Conservation (phyloP, 2,797 vertebrate genomes). For the Neopelma chrysocephalum region DNA sequence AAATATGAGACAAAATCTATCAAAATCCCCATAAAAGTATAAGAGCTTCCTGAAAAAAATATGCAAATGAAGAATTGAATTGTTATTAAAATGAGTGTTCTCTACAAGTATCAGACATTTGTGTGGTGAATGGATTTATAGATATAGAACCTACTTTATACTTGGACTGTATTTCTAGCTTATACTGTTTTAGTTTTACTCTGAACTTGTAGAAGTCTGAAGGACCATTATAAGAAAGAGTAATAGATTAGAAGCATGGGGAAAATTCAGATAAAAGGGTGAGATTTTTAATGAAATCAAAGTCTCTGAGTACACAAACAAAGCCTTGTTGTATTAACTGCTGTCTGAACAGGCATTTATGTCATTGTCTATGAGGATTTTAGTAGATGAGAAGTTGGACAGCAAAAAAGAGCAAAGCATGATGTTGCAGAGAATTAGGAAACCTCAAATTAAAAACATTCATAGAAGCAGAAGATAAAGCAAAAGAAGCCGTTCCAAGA, state of each 20-base stretch:
- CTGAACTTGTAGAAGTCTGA: not conserved
- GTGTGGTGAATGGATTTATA: not conserved
- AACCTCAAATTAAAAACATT: conserved; percentile 25
- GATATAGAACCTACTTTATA: not conserved
- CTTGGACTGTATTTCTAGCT: not conserved
- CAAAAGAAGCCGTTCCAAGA: conserved; percentile 61
- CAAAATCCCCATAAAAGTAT: not conserved
- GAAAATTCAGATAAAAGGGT: conserved; percentile 2
- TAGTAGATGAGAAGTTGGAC: conserved; percentile 51
- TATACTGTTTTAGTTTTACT: not conserved
- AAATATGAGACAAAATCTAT: not conserved
- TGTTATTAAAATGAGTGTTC: not conserved
- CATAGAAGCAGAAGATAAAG: conserved; percentile 44
- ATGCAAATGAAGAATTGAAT: not conserved
- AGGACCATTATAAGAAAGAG: not conserved
- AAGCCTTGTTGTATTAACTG: conserved; percentile 34
- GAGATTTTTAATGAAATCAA: not conserved
- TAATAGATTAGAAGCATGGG: not conserved
- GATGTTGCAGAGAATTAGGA: conserved; percentile 12
- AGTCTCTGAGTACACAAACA: not conserved
- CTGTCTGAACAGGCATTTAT: conserved; percentile 44
- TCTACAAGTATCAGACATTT: not conserved
- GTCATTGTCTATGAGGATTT: conserved; percentile 8
- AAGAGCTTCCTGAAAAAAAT: not conserved
- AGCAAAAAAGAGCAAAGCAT: conserved; percentile 29